These are phyloP conservation scores for Epinotia demarniana DNA, from an alignment of 2,888 invertebrate species.

Conservation along the genomic window DNA sequence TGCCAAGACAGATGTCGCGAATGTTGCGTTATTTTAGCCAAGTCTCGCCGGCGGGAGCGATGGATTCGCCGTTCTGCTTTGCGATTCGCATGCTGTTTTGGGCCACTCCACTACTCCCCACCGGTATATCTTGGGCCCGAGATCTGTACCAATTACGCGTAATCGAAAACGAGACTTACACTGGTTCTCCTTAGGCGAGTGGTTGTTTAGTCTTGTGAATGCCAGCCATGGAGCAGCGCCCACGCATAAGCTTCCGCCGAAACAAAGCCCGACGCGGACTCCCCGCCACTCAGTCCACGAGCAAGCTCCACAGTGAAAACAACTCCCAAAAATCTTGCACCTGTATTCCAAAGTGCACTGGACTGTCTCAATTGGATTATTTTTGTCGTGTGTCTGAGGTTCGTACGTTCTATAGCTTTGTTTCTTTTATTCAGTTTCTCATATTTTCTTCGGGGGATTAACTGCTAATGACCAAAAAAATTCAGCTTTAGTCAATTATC, in stretches of 20 bases:
- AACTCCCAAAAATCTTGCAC: constrained; percentile 55
- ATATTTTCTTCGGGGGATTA: not conserved
- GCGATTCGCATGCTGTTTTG: not conserved
- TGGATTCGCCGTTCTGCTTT: constrained; percentile 18
- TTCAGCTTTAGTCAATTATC: no score
- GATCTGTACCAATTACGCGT: not conserved
- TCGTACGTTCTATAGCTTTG: constrained; percentile 12
- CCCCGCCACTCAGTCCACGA: constrained; percentile 68
- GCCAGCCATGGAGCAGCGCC: constrained; percentile 56
- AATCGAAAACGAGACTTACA: not conserved
- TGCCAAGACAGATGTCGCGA: constrained; percentile 74
- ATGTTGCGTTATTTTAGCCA: constrained; percentile 62
- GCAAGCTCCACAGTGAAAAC: constrained; percentile 71
- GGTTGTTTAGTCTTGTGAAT: not conserved
- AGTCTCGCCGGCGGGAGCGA: constrained; percentile 53
- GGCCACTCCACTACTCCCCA: not conserved
- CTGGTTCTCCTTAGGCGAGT: not conserved
- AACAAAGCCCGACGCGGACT: constrained; percentile 69
- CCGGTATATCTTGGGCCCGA: not conserved
- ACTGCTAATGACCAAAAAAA: not conserved
- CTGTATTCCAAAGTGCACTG: constrained; percentile 30
- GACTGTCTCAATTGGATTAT: constrained; percentile 33
- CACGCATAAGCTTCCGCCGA: constrained; percentile 68
- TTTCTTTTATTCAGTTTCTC: not conserved
- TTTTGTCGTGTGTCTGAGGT: constrained; percentile 28